A percentile compares a stretch with the other conserved stretches of the same genome.
Evolutionary conservation across 1,140 invertebrate genomes (phyloP).

Genomic region (Hetaerina americana): DNA sequence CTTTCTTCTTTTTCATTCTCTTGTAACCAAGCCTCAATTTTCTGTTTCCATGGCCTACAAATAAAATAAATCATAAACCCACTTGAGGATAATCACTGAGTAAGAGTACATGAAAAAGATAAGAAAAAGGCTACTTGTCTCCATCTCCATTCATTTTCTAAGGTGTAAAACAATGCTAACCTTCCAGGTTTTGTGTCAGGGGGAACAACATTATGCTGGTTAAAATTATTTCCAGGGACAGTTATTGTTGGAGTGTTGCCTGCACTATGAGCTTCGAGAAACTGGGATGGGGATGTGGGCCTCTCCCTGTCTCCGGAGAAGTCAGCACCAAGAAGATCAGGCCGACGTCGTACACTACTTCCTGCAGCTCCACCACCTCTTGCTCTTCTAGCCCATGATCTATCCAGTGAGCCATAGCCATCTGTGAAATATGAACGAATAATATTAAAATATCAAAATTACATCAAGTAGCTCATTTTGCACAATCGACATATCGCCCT

Average conservation of each 20-base stretch:
- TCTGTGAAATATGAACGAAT: constrained; percentile 35
- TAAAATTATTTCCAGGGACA: too few relatives aligned
- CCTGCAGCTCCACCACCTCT: constrained; percentile 35
- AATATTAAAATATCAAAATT: too few relatives aligned
- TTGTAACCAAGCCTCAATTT: constrained; percentile 81
- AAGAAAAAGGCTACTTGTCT: too few relatives aligned
- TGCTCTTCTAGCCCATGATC: constrained; percentile 73
- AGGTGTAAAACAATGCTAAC: too few relatives aligned
- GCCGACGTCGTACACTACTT: constrained; percentile 40
- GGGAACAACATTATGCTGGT: too few relatives aligned
- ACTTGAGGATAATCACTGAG: too few relatives aligned
- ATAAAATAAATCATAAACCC: too few relatives aligned
- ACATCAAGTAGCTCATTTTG: too few relatives aligned
- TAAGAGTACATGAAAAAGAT: too few relatives aligned
- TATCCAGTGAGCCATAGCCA: constrained; percentile 21
- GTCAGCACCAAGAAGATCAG: constrained; percentile 54
- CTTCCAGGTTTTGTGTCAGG: constrained; percentile 22
- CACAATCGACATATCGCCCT: too few relatives aligned
- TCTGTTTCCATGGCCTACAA: constrained; percentile 64
- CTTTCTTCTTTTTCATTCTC: constrained; percentile 74
- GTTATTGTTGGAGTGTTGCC: constrained; percentile 19
- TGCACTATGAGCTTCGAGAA: constrained; percentile 30
- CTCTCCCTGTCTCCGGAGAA: constrained; percentile 55
- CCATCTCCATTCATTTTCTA: too few relatives aligned
- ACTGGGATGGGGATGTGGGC: constrained; percentile 53